Evolutionary conservation across 2,797 vertebrate genomes (phyloP), one percentile per base, ranked within the genome.

Genomic region (Thunnus albacares): DNA sequence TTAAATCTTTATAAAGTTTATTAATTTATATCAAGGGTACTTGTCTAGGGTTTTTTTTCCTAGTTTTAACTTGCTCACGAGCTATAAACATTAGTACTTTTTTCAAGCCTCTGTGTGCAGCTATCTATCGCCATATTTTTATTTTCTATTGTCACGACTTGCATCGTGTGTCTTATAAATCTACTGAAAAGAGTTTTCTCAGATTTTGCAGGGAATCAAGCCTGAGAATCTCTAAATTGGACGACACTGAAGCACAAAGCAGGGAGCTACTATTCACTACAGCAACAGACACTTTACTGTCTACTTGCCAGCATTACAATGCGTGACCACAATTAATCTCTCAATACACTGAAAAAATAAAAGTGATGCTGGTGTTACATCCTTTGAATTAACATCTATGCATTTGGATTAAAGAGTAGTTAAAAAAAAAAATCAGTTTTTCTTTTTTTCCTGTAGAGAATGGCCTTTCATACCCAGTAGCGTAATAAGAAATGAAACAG

Each of bases 21-120:
- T 92, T 90, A 86, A 92, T 88, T 93, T 92, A 87, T 92, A 88
- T 87, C 18, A 70, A 89, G 79, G 83, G 82, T 90, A 88, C 79
- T 88, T 24, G 49, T 90, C 47, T 89, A 81, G 81, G 63, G 68
- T 60, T 72, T 81, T 72, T 80, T 83, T 85, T 81, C 79, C 61
- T 80, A 81, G 71, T 69, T 84, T 79, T 35, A 71, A 80, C 73
- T 43, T 22, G 75, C 76, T 90, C 84, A 56, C 33, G 81, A 91
- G 83, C 86, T 87, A 59, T 73, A 63, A 88, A 85, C 70, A 60
- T 47, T 62, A 73, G 72, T 76, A 67, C 75, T 70, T 90, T 81
- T 81, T 68, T 82, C 73, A 83, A 81, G 83, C 87, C 79, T 87
- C 84, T 86, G 62, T 87, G 87, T 90, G 89, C 73, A 83, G 81